These are phyloP conservation scores for Bemisia tabaci DNA, from an alignment of 1,140 invertebrate species.

Conservation along the genomic window DNA sequence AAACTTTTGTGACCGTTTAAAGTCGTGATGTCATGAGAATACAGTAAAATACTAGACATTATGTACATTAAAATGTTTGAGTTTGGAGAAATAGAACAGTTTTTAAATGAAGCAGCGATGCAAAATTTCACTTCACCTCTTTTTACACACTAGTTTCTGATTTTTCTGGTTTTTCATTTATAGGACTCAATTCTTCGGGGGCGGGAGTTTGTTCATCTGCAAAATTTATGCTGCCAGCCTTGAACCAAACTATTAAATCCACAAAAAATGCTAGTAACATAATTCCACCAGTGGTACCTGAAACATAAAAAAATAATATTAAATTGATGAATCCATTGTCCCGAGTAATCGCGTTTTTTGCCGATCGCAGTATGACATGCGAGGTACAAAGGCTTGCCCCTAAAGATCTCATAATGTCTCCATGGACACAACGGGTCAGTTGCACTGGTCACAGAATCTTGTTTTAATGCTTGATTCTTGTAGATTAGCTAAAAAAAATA, in stretches of 20 bases:
- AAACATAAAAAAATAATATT: constrained; percentile 15
- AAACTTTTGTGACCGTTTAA: background rate
- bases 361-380: too few relatives aligned
- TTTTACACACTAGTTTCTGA: constrained; percentile 24
- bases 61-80: background rate
- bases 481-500: too few relatives aligned
- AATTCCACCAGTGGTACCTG: constrained; percentile 66
- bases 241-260: constrained; percentile 68
- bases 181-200: constrained; percentile 31
- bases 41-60: background rate
- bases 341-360: too few relatives aligned
- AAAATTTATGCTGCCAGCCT: constrained; percentile 60
- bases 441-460: too few relatives aligned
- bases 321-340: too few relatives aligned
- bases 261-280: constrained; percentile 67
- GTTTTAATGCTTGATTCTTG: too few relatives aligned
- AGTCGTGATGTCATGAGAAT: background rate
- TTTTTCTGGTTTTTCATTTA: constrained; percentile 26
- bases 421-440: too few relatives aligned
- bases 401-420: too few relatives aligned
- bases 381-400: too few relatives aligned
- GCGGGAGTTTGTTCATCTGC: constrained; percentile 37
- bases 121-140: background rate
- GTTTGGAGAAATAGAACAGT: background rate
- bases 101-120: background rate